Base-by-base conservation (phyloP, 2,797 vertebrate genomes). In the Gymnopithys bicolor region DNA sequence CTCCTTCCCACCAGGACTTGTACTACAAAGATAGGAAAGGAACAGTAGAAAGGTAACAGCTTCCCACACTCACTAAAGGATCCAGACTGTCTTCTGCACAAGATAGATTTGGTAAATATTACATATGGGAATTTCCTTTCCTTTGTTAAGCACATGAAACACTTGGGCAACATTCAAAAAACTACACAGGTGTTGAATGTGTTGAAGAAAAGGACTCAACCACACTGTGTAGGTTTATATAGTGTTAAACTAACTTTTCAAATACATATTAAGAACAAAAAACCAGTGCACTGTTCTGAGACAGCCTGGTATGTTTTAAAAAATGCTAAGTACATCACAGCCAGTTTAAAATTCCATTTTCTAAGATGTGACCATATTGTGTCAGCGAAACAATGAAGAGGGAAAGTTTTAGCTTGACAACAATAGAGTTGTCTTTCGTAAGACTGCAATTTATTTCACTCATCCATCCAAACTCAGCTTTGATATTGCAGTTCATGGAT, bases 351-450 rank as follows among this genome's bases (percentile, higher is more conserved):
- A 79, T 48, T 79, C 66, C 14, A 14, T 74, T 83, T 94, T 70
- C 39, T 75, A 70, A 69, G 39, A 62, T 75, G 68, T 59, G 63
- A 41, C 69, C 71, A 73, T 49, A 89, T 48, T 87, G 33, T 67
- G 75, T 63, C 60, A 91, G 82, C 24, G 74, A 85, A 92, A 92
- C 49, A 85, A 95, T 27, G 30, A 63, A 66, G 66, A 81, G 49
- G 17, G 41, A 77, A 93, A 92, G 68, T 82, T 82, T 77, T 62
- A 89, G 85, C 46, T 69, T 56, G 27, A 67, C n/a, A 91, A 91
- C 70, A 95, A 84, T 27, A 67, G 80, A 77, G 27, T 6, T 64
- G 46, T 77, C 82, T 77, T 87, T 80, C 46, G 11, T 30, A 84
- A 87, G 48, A 70, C 55, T 52, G 32, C 24, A 68, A 84, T 74